A percentile compares a stretch with the other conserved stretches of the same genome.
phyloP scores from a whole-genome alignment of 2,797 vertebrate species.

The Halcyon chelicuti region DNA sequence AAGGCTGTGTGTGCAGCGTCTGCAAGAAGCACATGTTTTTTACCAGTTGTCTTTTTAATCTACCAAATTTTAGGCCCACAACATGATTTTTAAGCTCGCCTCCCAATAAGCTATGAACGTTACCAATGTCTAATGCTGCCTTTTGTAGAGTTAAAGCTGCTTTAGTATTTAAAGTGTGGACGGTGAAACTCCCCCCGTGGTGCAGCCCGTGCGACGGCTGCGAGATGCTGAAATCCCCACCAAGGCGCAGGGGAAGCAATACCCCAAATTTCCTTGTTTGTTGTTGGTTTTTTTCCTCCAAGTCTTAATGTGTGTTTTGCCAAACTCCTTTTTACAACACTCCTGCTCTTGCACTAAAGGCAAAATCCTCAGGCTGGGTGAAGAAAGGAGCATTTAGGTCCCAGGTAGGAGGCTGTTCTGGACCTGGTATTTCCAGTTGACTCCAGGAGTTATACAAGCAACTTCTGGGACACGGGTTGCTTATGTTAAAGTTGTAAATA shows the following conservation, averaged over 20 bases:
- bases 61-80: not conserved
- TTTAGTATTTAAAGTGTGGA: not conserved
- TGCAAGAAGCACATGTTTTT: not conserved
- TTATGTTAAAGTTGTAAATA: not conserved
- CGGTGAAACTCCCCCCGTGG: not conserved
- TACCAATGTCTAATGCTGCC: not conserved
- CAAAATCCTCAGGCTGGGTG: not conserved
- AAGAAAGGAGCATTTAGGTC: not conserved
- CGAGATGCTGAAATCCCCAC: not conserved
- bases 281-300: not conserved
- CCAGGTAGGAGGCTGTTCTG: not conserved
- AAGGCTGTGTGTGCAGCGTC: not conserved
- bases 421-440: not conserved
- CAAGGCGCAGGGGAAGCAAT: not conserved
- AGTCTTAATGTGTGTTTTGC: not conserved
- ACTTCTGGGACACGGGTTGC: not conserved
- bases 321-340: not conserved
- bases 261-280: not conserved
- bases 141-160: not conserved
- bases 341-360: not conserved
- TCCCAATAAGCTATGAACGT: not conserved
- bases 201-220: fast-evolving
- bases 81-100: not conserved
- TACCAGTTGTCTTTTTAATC: not conserved
- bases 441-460: not conserved